phyloP scores from a whole-genome alignment of 2,888 invertebrate species.

The Spodoptera littoralis region DNA sequence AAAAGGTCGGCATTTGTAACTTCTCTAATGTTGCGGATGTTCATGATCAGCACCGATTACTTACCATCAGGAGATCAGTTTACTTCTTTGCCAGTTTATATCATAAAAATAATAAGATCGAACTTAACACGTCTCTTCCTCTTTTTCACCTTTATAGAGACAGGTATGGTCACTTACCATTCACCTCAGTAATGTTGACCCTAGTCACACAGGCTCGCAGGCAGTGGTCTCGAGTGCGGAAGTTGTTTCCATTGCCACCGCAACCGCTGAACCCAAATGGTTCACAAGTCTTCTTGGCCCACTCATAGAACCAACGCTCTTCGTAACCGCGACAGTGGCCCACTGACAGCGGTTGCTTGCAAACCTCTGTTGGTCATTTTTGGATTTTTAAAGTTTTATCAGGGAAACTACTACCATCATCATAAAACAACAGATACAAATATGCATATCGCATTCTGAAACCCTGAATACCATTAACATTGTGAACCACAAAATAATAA shows the following conservation, averaged over 20 bases:
- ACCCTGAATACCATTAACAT: too few species aligned
- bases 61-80: too few species aligned
- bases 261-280: slow-evolving; percentile 97
- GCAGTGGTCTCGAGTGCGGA: slow-evolving; percentile 92
- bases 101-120: too few species aligned
- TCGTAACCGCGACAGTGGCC: slow-evolving; percentile 94
- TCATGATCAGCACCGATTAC: too few species aligned
- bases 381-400: not conserved
- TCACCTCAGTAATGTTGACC: slow-evolving; percentile 53
- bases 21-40: too few species aligned
- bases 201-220: slow-evolving; percentile 87
- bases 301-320: slow-evolving; percentile 96
- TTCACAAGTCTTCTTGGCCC: slow-evolving; percentile 91
- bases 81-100: too few species aligned
- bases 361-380: slow-evolving; percentile 82
- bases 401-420: not conserved
- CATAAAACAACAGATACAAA: not conserved
- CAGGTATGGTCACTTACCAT: slow-evolving; percentile 28
- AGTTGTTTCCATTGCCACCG: slow-evolving; percentile 96
- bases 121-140: too few species aligned
- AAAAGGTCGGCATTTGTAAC: too few species aligned
- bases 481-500: not conserved
- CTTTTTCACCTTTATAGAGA: too few species aligned
- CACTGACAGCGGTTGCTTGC: slow-evolving; percentile 90
- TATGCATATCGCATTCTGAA: not conserved